These are phyloP conservation scores for Drosophila stalkeri DNA, from an alignment of 2,888 invertebrate genomes.

Conservation along the genomic window DNA sequence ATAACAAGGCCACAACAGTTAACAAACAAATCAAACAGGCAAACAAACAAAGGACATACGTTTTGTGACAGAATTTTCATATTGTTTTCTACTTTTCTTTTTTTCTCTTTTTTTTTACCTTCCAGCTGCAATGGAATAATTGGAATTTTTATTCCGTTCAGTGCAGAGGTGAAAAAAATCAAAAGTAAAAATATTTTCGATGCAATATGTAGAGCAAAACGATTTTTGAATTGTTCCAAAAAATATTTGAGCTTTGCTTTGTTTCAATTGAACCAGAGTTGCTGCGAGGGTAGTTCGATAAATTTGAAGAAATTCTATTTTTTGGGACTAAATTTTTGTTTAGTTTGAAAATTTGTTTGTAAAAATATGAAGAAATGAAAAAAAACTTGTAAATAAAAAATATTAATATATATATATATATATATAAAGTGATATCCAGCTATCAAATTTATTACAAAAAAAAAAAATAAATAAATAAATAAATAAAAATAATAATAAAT, in stretches of 20 bases:
- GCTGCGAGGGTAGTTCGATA: neutral
- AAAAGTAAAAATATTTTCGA: neutral
- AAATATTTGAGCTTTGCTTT: neutral
- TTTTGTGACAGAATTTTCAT: neutral
- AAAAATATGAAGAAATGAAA: no score
- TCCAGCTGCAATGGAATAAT: neutral
- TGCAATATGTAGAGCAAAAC: neutral
- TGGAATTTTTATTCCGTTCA: constrained; percentile 4
- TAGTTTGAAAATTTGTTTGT: no score
- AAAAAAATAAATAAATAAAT: no score
- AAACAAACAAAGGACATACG: constrained; percentile 4
- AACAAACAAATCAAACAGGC: constrained; percentile 16
- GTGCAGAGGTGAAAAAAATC: constrained; percentile 1
- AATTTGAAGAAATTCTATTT: neutral
- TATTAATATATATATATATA: no score
- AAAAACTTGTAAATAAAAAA: no score
- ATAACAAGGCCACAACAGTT: constrained; percentile 27
- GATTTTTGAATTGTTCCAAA: neutral
- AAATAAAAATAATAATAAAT: no score
- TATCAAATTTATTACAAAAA: no score
- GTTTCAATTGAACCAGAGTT: neutral
- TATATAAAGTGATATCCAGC: no score
- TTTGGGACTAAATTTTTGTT: no score
- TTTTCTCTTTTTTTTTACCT: neutral
- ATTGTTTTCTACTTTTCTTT: neutral